Percentiles rank a stretch among this genome's conserved stretches.
These are phyloP conservation scores for Coptodon bakossiorum DNA, from an alignment of 2,113 vertebrate species.

Conservation along the genomic window DNA sequence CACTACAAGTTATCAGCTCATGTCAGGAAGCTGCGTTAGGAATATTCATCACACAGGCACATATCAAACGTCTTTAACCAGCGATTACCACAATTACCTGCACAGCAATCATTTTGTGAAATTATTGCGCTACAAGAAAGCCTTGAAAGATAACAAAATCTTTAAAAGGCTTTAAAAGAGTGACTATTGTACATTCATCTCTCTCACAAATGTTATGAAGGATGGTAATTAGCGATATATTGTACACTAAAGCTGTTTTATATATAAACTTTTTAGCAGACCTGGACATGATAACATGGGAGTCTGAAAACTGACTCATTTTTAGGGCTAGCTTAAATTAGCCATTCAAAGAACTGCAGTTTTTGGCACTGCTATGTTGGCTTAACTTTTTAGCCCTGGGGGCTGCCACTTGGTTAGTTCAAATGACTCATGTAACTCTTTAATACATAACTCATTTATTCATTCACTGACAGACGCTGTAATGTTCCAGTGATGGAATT, in stretches of 20 bases:
- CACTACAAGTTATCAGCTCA: not conserved
- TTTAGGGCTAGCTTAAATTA: not conserved
- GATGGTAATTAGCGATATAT: not conserved
- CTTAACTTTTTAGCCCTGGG: not conserved
- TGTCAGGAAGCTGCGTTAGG: accelerated
- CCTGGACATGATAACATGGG: accelerated
- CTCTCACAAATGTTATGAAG: not conserved
- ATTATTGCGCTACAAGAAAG: not conserved
- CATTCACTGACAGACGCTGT: not conserved
- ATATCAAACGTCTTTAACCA: not conserved
- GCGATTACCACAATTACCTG: not conserved
- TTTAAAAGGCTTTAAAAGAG: not conserved
- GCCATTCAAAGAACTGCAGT: not conserved
- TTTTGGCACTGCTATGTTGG: not conserved
- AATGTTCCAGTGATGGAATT: not conserved
- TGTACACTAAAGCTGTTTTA: not conserved
- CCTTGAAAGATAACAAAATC: not conserved
- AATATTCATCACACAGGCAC: not conserved
- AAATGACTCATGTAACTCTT: not conserved
- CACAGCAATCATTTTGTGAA: not conserved
- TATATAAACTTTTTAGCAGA: not conserved
- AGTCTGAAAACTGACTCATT: not conserved
- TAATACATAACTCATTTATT: not conserved
- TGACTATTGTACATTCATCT: not conserved
- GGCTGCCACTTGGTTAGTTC: not conserved